These are phyloP conservation scores for Isurus oxyrinchus DNA, from an alignment of 2,113 vertebrate species.

Conservation along the genomic window DNA sequence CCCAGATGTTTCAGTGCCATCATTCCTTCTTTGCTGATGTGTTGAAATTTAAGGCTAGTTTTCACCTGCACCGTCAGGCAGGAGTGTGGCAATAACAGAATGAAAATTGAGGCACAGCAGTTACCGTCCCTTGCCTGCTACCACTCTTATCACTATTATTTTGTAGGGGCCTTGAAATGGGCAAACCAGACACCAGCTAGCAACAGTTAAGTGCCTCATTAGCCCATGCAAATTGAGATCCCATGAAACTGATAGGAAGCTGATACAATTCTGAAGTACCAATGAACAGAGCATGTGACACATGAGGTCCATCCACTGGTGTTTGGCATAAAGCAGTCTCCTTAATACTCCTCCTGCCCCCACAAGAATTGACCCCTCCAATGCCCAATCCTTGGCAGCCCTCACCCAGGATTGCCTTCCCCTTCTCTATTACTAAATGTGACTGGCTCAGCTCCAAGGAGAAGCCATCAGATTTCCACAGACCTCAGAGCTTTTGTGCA, in stretches of 20 bases:
- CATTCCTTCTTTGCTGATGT: not conserved
- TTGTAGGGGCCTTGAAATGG: not conserved
- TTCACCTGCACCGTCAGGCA: not conserved
- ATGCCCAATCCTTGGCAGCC: not conserved
- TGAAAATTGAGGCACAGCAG: not conserved
- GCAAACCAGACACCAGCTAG: not conserved
- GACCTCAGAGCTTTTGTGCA: no score
- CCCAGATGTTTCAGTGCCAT: not conserved
- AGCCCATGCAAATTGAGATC: not conserved
- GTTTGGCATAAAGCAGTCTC: not conserved
- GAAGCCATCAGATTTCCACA: not conserved
- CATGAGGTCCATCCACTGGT: not conserved
- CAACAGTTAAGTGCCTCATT: not conserved
- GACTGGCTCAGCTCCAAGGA: not conserved
- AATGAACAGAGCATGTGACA: not conserved
- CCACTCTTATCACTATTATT: not conserved
- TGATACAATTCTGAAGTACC: not conserved
- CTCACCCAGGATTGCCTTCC: not conserved
- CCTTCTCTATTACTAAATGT: not conserved
- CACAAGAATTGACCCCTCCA: not conserved
- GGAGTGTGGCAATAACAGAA: not conserved
- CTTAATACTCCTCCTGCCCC: no score
- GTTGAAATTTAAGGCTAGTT: not conserved
- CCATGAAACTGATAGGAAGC: not conserved
- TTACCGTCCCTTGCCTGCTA: not conserved